A percentile compares a stretch with the other conserved stretches of the same genome.
These are phyloP conservation scores for Hirudo medicinalis DNA, from an alignment of 1,140 invertebrate genomes.

Conservation along the genomic window DNA sequence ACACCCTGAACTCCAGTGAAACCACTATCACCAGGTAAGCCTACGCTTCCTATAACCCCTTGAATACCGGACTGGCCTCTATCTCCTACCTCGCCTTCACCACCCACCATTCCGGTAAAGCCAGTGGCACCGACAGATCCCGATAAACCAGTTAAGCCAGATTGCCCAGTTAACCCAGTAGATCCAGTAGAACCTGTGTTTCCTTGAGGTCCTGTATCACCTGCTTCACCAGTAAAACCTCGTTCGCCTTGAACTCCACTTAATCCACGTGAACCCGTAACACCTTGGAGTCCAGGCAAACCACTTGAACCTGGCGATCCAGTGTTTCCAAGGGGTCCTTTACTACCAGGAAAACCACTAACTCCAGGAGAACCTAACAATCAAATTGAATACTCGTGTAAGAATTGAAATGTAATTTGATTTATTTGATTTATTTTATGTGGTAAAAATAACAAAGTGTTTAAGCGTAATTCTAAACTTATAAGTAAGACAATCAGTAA, in stretches of 20 bases:
- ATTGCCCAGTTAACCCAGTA: not conserved
- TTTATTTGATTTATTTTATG: not conserved
- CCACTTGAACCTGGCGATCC: constrained; percentile 6
- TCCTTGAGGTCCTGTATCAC: constrained; percentile 3
- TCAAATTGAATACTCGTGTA: not conserved
- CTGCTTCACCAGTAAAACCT: not conserved
- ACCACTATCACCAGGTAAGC: not conserved
- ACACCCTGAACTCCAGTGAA: not conserved
- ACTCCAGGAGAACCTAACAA: not conserved
- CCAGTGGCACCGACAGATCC: constrained; percentile 14
- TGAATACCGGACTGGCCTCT: constrained; percentile 8
- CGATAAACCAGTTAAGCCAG: constrained; percentile 11
- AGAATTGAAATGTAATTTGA: too few species aligned
- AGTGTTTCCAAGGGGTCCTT: not conserved
- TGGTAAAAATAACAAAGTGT: not conserved
- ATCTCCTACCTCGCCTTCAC: constrained; percentile 8
- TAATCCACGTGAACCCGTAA: constrained; percentile 1
- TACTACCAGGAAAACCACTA: not conserved
- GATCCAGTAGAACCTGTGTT: constrained; percentile 1
- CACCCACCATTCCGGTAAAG: constrained; percentile 7
- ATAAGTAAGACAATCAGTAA: not conserved
- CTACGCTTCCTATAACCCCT: not conserved
- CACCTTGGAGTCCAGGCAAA: not conserved
- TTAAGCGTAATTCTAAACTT: not conserved
- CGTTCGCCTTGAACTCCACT: not conserved